A percentile compares a stretch with the other conserved stretches of the same genome.
Evolutionary conservation across 1,140 invertebrate genomes (phyloP).

Genomic region (Rhynchophorus ferrugineus): DNA sequence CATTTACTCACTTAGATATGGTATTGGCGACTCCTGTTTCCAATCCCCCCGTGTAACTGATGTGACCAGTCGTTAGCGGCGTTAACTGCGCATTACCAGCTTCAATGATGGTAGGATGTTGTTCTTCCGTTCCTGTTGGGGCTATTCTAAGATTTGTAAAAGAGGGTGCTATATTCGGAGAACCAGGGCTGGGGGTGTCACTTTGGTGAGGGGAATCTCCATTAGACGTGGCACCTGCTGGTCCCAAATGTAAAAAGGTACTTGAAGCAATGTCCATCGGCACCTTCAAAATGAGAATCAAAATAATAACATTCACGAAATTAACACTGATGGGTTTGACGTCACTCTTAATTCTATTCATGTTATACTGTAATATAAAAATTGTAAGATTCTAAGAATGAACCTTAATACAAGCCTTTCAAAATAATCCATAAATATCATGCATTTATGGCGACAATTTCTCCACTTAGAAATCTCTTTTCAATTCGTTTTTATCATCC

Average conservation of each 20-base stretch:
- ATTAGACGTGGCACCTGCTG: conserved; percentile 24
- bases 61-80: conserved; percentile 37
- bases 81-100: conserved; percentile 31
- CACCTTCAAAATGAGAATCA: conserved; percentile 19
- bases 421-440: too few relatives aligned
- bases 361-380: too few relatives aligned
- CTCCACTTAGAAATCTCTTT: too few relatives aligned
- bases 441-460: too few relatives aligned
- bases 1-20: conserved; percentile 5
- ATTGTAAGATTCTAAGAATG: too few relatives aligned
- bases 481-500: too few relatives aligned
- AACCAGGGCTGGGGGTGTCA: conserved; percentile 30
- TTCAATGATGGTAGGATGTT: conserved; percentile 18
- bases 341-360: too few relatives aligned
- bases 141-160: conserved; percentile 11
- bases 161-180: conserved; percentile 24
- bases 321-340: too few relatives aligned
- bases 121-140: not conserved
- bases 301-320: not conserved
- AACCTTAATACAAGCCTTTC: too few relatives aligned
- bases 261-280: conserved; percentile 25
- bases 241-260: conserved; percentile 32
- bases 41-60: conserved; percentile 34
- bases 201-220: conserved; percentile 31
- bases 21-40: conserved; percentile 15